Evolutionary conservation across 2,113 vertebrate genomes (phyloP).

Genomic region (Coreoperca whiteheadi): DNA sequence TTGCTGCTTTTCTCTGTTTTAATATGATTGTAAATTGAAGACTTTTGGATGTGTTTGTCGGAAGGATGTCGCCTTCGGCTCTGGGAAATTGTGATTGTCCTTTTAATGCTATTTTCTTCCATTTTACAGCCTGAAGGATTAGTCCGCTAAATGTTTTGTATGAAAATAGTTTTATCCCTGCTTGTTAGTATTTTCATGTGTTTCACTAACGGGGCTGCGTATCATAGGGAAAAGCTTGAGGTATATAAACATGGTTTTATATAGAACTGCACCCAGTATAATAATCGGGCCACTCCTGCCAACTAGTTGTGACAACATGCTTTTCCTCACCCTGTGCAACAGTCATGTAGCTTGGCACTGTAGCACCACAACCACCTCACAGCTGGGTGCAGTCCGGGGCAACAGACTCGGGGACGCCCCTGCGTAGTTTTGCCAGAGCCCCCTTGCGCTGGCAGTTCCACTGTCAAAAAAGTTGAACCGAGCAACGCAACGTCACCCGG

Average conservation of each 20-base stretch:
- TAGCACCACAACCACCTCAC: neutral
- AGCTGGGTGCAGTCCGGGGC: slow-evolving; percentile 5
- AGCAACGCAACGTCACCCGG: neutral
- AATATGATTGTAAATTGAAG: too few species aligned
- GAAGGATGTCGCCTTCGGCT: neutral
- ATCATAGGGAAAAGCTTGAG: neutral
- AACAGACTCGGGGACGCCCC: neutral
- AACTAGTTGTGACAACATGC: neutral
- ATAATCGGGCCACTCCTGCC: neutral
- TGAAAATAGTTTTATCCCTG: neutral
- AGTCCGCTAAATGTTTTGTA: neutral
- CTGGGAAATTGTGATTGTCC: neutral
- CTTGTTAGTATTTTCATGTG: neutral
- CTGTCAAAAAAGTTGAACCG: neutral
- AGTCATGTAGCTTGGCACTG: neutral
- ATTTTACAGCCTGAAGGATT: neutral
- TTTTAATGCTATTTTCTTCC: neutral
- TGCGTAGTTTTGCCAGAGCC: neutral
- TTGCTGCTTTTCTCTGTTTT: neutral
- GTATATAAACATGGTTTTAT: neutral
- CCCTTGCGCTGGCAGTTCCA: neutral
- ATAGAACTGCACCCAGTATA: too few species aligned
- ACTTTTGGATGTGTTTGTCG: neutral
- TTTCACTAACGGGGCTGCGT: neutral
- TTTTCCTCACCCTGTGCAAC: neutral